Evolutionary conservation across 2,797 vertebrate genomes (phyloP).

Genomic region (Picus viridis): DNA sequence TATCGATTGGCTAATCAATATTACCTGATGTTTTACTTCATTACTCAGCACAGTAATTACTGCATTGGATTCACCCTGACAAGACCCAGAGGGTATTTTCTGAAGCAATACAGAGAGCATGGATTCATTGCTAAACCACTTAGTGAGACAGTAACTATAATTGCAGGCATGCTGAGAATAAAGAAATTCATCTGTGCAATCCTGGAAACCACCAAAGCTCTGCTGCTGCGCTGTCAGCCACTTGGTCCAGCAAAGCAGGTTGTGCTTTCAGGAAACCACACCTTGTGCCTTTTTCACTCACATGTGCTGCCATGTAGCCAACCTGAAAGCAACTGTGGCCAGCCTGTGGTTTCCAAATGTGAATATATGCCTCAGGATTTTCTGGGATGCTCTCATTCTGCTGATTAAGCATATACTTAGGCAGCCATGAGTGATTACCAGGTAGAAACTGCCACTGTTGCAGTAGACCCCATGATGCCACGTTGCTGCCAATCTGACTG

Average conservation of each 20-base stretch:
- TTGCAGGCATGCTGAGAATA: conserved; percentile 24
- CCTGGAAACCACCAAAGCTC: background rate
- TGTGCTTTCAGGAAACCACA: conserved; percentile 22
- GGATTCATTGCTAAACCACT: conserved; percentile 24
- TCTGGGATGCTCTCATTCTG: background rate
- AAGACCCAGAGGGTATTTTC: background rate
- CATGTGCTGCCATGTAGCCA: background rate
- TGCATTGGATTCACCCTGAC: background rate
- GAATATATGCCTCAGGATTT: background rate
- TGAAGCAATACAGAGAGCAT: conserved; percentile 53
- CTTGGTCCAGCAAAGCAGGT: background rate
- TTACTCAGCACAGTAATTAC: background rate
- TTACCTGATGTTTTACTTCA: background rate
- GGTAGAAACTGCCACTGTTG: background rate
- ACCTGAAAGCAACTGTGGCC: background rate
- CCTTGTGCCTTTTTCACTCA: background rate
- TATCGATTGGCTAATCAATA: background rate
- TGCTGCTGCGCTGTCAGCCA: background rate
- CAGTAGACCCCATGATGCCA: rapidly evolving
- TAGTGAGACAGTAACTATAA: background rate
- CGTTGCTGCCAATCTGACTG: background rate
- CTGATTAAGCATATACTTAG: background rate
- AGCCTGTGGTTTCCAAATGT: background rate
- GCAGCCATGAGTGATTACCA: background rate
- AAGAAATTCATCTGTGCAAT: conserved; percentile 24